These are phyloP conservation scores for Cyclina sinensis DNA, from an alignment of 1,140 invertebrate species.

Conservation along the genomic window DNA sequence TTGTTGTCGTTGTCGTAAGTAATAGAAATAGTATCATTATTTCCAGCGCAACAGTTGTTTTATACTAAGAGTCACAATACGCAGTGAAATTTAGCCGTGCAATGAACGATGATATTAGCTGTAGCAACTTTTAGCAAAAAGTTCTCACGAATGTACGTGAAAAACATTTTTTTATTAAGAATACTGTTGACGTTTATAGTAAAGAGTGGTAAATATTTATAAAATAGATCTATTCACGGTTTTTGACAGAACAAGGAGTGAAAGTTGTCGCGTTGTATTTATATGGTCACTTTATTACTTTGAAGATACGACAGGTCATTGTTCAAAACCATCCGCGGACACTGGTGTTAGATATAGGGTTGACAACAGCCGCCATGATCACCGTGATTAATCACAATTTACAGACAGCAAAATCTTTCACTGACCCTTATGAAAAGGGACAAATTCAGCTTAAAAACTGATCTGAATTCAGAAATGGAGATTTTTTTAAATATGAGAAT, in stretches of 20 bases:
- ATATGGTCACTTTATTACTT: slow-evolving; percentile 54
- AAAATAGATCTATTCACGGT: not conserved
- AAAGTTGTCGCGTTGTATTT: slow-evolving; percentile 57
- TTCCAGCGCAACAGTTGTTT: no score
- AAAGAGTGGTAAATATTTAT: slow-evolving; percentile 17
- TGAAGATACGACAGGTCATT: slow-evolving; percentile 46
- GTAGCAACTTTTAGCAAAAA: no score
- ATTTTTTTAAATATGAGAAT: slow-evolving; percentile 16
- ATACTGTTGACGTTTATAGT: not conserved
- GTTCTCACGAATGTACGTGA: no score
- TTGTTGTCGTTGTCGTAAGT: not conserved
- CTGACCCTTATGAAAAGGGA: not conserved
- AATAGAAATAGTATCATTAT: no score
- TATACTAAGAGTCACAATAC: no score
- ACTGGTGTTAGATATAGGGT: not conserved
- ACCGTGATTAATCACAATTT: not conserved
- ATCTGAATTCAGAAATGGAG: not conserved
- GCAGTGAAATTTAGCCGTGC: no score
- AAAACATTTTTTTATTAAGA: not conserved
- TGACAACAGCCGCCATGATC: not conserved
- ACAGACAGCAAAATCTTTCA: not conserved
- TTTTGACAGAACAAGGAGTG: slow-evolving; percentile 10
- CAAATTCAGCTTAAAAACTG: not conserved
- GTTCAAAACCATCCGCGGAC: slow-evolving; percentile 48
- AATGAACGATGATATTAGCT: no score